A percentile compares a stretch with the other conserved stretches of the same genome.
Evolutionary conservation across 2,113 vertebrate species (phyloP).

Genomic region (Prochilodus magdalenae): DNA sequence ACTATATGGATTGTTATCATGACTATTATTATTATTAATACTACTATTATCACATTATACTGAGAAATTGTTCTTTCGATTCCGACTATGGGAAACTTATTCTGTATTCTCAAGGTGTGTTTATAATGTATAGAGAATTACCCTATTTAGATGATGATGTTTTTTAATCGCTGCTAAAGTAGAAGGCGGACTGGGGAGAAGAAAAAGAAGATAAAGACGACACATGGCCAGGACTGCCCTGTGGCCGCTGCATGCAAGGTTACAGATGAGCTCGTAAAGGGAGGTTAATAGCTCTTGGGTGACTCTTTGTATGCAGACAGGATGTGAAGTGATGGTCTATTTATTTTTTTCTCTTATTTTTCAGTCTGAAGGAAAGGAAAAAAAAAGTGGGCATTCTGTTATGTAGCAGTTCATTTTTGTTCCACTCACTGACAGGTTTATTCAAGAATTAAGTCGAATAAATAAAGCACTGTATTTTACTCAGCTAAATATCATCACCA

Average conservation of each 20-base stretch:
- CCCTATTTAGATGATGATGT: conserved; percentile 59
- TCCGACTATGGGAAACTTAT: conserved; percentile 67
- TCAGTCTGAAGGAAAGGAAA: conserved; percentile 31
- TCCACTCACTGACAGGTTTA: conserved; percentile 54
- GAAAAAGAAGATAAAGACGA: background rate
- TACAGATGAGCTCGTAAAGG: conserved; percentile 47
- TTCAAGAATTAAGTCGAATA: conserved; percentile 60
- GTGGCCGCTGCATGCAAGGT: conserved; percentile 59
- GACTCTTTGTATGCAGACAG: conserved; percentile 5
- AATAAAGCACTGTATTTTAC: conserved; percentile 27
- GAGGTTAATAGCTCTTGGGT: conserved; percentile 20
- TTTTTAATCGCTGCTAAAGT: conserved; percentile 73
- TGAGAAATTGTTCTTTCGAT: conserved; percentile 64
- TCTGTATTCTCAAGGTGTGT: conserved; percentile 66
- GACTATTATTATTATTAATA: conserved; percentile 66
- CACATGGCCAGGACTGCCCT: conserved; percentile 54
- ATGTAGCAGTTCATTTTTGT: conserved; percentile 72
- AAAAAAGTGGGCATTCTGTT: conserved; percentile 59
- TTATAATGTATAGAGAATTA: conserved; percentile 65
- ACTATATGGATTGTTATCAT: conserved; percentile 75
- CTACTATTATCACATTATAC: conserved; percentile 72
- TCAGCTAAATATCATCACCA: conserved; percentile 37
- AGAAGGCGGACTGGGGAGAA: conserved; percentile 56
- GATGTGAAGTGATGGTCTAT: conserved; percentile 40
- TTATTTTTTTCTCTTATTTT: background rate